Evolutionary conservation across 2,888 invertebrate genomes (phyloP).

Genomic region (Drosophila seclusa): DNA sequence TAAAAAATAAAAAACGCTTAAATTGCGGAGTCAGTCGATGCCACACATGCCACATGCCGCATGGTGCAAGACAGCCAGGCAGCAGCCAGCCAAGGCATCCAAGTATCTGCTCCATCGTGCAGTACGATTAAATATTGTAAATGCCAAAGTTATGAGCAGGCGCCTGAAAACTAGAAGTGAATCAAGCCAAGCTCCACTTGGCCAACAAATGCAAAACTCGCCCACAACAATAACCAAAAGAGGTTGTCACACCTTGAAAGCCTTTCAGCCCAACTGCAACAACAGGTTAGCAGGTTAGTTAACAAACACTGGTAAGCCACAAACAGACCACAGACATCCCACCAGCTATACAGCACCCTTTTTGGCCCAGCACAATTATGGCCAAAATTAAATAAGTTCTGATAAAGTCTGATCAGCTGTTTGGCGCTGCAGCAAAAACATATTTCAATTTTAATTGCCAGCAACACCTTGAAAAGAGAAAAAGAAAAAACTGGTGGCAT

Average conservation of each 20-base stretch:
- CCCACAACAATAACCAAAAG: conserved; percentile 6
- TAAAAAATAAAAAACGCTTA: conserved; percentile 72
- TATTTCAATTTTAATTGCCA: conserved; percentile 66
- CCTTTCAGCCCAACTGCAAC: conserved; percentile 2
- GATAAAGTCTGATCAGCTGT: conserved; percentile 41
- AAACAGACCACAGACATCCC: conserved; percentile 19
- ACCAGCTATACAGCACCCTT: not conserved
- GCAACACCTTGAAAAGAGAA: conserved; percentile 60
- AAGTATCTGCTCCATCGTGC: conserved; percentile 53
- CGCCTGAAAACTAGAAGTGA: conserved; percentile 21
- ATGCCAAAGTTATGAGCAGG: conserved; percentile 65
- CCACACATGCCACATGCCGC: conserved; percentile 24
- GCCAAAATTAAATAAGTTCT: conserved; percentile 25
- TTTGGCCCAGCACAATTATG: conserved; percentile 26
- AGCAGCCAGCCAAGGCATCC: conserved; percentile 15
- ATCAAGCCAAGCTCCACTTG: conserved; percentile 8
- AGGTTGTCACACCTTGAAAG: conserved; percentile 11
- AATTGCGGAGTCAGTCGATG: conserved; percentile 57
- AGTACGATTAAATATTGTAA: conserved; percentile 80
- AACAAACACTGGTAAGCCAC: not conserved
- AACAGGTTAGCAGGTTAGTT: conserved; percentile 3
- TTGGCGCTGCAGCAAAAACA: conserved; percentile 19
- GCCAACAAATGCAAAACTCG: conserved; percentile 12
- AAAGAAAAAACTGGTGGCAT: conserved; percentile 47
- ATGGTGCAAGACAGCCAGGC: conserved; percentile 26